These are phyloP conservation scores for Drosophila athabasca DNA, from an alignment of 1,140 invertebrate species.

Conservation along the genomic window DNA sequence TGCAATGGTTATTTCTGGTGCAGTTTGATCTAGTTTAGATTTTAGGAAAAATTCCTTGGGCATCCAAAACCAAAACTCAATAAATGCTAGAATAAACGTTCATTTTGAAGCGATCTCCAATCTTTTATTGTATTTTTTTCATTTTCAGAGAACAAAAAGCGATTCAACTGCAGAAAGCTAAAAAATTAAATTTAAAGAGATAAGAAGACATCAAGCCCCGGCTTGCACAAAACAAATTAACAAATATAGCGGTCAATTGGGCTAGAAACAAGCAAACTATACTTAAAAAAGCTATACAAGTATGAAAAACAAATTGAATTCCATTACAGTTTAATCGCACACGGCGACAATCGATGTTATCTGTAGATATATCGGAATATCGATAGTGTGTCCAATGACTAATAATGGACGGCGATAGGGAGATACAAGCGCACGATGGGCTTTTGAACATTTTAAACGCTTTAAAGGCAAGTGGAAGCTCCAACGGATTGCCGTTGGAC, in stretches of 20 bases:
- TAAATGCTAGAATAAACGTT: constrained; percentile 24
- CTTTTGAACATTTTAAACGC: constrained; percentile 31
- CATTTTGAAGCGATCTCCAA: constrained; percentile 3
- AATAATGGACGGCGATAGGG: constrained; percentile 36
- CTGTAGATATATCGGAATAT: neutral
- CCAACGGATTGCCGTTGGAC: constrained; percentile 1
- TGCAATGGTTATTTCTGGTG: constrained; percentile 25
- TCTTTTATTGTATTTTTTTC: no score
- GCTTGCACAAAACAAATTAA: no score
- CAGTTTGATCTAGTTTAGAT: constrained; percentile 8
- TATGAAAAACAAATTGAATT: no score
- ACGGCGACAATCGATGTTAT: no score
- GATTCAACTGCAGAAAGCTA: no score
- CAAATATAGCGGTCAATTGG: no score
- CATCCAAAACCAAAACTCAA: neutral
- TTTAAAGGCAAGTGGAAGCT: neutral
- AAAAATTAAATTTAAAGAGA: no score
- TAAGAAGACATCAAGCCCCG: no score
- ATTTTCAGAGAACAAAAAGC: no score
- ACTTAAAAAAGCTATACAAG: no score
- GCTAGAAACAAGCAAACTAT: no score
- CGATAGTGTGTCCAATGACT: constrained; percentile 25
- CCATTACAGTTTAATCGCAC: no score
- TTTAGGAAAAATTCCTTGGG: neutral
- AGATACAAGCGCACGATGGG: constrained; percentile 39